A percentile compares a stretch with the other conserved stretches of the same genome.
Conservation (phyloP, 2,797 vertebrate species). For the Eidolon dupreanum region DNA sequence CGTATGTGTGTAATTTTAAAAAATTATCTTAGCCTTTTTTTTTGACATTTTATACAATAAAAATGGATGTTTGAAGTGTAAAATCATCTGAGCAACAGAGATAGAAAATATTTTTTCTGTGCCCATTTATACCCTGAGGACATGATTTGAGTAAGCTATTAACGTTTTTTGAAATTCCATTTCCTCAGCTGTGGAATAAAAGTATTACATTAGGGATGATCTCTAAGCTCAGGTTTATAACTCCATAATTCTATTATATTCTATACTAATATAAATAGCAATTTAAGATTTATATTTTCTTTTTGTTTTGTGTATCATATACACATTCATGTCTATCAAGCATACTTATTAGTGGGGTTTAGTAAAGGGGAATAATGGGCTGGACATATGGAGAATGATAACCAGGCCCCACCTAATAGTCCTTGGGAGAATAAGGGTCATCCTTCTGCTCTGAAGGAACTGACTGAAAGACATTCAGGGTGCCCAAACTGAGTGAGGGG, state of each 20-base stretch:
- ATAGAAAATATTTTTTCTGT: not conserved
- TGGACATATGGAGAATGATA: not conserved
- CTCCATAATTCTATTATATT: not conserved
- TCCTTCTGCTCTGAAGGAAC: not conserved
- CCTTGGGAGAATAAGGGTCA: not conserved
- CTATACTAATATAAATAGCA: not conserved
- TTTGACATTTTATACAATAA: not conserved
- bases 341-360: not conserved
- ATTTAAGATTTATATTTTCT: not conserved
- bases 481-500: not conserved
- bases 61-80: not conserved
- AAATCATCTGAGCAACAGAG: not conserved
- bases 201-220: not conserved
- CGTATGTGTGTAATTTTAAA: not conserved
- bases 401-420: not conserved
- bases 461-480: not conserved
- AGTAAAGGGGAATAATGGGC: not conserved
- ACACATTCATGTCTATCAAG: not conserved
- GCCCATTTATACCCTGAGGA: not conserved
- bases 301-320: not conserved
- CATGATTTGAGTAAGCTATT: not conserved
- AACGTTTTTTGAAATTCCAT: not conserved
- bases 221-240: not conserved
- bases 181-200: not conserved
- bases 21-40: constrained; percentile 11